phyloP scores from a whole-genome alignment of 2,888 invertebrate species.

The Pristionchus maxplancki region DNA sequence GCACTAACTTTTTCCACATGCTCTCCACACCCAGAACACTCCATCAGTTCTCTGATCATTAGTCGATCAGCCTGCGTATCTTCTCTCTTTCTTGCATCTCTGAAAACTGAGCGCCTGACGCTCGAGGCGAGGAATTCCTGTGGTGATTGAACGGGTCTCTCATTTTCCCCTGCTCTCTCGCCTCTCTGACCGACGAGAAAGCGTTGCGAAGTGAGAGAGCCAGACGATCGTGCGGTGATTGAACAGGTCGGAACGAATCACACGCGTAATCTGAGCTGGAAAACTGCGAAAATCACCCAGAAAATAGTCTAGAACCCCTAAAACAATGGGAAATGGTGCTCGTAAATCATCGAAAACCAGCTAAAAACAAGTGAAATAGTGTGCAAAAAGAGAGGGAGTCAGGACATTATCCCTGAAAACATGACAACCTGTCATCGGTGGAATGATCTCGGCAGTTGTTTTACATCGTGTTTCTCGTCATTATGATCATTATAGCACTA shows the following conservation, averaged over 20 bases:
- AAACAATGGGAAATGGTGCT: neutral
- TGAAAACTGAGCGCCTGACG: constrained; percentile 2
- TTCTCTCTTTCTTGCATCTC: neutral
- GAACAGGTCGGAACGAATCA: neutral
- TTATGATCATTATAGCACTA: neutral
- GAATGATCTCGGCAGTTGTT: neutral
- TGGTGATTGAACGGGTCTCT: neutral
- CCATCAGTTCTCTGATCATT: neutral
- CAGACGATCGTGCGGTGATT: too few relatives aligned
- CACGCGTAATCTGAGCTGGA: neutral
- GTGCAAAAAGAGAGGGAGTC: too few relatives aligned
- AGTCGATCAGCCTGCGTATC: neutral
- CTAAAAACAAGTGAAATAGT: too few relatives aligned
- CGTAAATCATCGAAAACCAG: neutral
- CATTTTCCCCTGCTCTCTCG: too few relatives aligned
- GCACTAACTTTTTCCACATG: too few relatives aligned
- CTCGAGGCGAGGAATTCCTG: neutral
- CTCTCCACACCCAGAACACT: too few relatives aligned
- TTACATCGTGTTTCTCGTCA: neutral
- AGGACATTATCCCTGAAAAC: neutral
- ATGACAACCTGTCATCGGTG: neutral
- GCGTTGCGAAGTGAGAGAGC: too few relatives aligned
- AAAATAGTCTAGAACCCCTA: too few relatives aligned
- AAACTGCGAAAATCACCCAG: too few relatives aligned
- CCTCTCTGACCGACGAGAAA: too few relatives aligned